Percentiles rank a stretch among this genome's conserved stretches.
phyloP scores from a whole-genome alignment of 1,140 invertebrate species.

The Diuraphis noxia region DNA sequence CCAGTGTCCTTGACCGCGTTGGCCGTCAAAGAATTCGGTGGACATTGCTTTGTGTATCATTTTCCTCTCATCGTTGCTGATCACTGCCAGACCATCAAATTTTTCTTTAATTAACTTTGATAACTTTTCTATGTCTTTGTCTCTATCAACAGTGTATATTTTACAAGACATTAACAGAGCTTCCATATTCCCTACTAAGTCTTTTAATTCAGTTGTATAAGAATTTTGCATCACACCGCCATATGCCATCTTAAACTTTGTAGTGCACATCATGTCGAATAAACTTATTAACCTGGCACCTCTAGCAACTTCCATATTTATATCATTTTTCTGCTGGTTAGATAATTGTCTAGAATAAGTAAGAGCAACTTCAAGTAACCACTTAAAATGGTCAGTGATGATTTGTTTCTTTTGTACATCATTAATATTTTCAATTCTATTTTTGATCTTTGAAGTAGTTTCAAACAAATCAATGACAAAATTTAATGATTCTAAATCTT shows the following conservation, averaged over 20 bases:
- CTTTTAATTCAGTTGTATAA: background rate
- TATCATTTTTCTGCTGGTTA: slow-evolving; percentile 39
- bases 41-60: background rate
- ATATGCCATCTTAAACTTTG: background rate
- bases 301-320: slow-evolving; percentile 55
- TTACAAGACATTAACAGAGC: background rate
- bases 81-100: background rate
- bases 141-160: background rate
- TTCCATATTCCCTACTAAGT: background rate
- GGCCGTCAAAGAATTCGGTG: background rate
- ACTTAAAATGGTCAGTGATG: slow-evolving; percentile 1
- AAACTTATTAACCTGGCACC: background rate
- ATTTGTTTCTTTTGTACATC: background rate
- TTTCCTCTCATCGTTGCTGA: slow-evolving; percentile 57
- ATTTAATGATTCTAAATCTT: slow-evolving; percentile 26
- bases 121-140: background rate
- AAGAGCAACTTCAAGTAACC: slow-evolving; percentile 32
- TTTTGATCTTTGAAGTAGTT: slow-evolving; percentile 15
- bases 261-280: background rate
- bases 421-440: background rate
- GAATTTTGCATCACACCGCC: background rate
- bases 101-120: slow-evolving; percentile 34
- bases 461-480: slow-evolving; percentile 18
- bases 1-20: background rate
- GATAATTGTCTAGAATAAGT: background rate